Base-by-base conservation (phyloP, 2,113 vertebrate species). In the Serinus canaria region DNA sequence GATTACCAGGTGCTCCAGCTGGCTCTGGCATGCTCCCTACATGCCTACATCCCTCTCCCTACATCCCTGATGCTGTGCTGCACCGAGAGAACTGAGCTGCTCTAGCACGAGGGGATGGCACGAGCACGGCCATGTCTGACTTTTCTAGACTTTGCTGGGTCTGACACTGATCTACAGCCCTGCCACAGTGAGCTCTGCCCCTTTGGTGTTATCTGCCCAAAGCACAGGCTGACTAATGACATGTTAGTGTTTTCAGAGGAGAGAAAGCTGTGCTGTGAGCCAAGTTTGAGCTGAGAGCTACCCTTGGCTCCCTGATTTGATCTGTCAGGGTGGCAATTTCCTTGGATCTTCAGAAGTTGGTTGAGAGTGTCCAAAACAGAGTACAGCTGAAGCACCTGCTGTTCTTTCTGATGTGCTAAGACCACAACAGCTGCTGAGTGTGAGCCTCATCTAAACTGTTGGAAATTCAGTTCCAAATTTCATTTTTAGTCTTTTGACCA, bases 1-100 rank as follows among this genome's bases (percentile, higher is more conserved):
- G 64, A 62, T 53, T 77, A 24, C 55, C 83, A 63, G 59, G 89
- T 53, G 73, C 59, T 94, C 80, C 89, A 55, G 77, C 89, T 91
- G 89, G 50, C 50, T 67, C 69, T 83, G 68, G 30, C 23, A 0
- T 2, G 4, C 43, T 74, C 0, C 1, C 43, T 33, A 7, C 50
- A 53, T 78, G 21, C 33, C 56, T 58, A 35, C 56, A n/a, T n/a
- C 55, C 21, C 21, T 58, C n/a, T 74, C 0, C 1, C 50, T n/a
- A 4, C 50, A 58, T 78, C 35, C n/a, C 59, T 83, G 91, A n/a
- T 28, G 15, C 55, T 35, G 81, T 20, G 46, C 43, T 58, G 53
- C 2, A 2, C n/a, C 23, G 53, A 64, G 58, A 8, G 23, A 80
- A 20, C 41, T 43, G 44, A 55, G 69, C 35, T 70, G 67, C 53